These are phyloP conservation scores for Deilephila porcellus DNA, from an alignment of 2,888 invertebrate genomes.

Conservation along the genomic window DNA sequence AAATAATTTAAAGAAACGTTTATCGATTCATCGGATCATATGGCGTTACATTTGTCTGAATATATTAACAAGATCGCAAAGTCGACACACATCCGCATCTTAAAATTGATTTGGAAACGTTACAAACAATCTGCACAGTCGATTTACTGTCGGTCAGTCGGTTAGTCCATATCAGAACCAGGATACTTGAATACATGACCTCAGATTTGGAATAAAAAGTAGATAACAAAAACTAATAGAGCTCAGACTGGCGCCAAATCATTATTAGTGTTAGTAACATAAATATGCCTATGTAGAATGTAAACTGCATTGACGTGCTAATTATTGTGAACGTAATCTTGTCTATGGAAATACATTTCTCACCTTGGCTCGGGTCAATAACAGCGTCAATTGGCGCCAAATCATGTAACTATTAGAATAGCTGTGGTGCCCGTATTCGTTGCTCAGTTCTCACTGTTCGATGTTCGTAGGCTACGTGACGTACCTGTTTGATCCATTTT, in stretches of 20 bases:
- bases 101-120: background rate
- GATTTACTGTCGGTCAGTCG: background rate
- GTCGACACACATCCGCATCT: background rate
- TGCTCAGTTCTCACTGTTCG: too few relatives aligned
- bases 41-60: background rate
- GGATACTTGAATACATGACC: slow-evolving; percentile 35
- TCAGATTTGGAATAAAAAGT: slow-evolving; percentile 42
- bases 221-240: slow-evolving; percentile 29
- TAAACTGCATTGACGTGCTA: slow-evolving; percentile 63
- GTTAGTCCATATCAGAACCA: background rate
- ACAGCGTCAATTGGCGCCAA: slow-evolving; percentile 47
- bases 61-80: background rate
- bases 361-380: slow-evolving; percentile 71
- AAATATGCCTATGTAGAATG: slow-evolving; percentile 48
- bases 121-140: background rate
- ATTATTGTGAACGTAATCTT: slow-evolving; percentile 58
- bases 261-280: slow-evolving; percentile 52
- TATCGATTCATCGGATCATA: background rate
- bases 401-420: slow-evolving; percentile 14
- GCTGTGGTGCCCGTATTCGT: slow-evolving; percentile 47
- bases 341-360: slow-evolving; percentile 65
- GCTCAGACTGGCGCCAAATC: slow-evolving; percentile 50
- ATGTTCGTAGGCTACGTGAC: slow-evolving; percentile 5
- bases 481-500: slow-evolving; percentile 28
- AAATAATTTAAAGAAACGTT: background rate